These are phyloP conservation scores for Euplagia quadripunctaria DNA, from an alignment of 2,888 invertebrate genomes.

Conservation along the genomic window DNA sequence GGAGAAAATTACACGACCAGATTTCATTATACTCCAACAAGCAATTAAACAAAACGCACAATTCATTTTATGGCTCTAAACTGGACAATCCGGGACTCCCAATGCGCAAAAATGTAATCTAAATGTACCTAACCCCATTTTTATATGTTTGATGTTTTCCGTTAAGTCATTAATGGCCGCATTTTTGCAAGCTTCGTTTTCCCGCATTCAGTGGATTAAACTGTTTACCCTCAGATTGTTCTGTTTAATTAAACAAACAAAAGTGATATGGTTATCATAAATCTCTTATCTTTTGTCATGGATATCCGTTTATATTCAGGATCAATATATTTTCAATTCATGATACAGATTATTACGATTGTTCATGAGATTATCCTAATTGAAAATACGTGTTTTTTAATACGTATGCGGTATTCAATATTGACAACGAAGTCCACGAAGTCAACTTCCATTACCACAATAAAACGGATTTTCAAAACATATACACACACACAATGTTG, in stretches of 20 bases:
- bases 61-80: conserved; percentile 49
- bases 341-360: background rate
- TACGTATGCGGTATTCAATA: background rate
- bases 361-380: background rate
- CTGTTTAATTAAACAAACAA: conserved; percentile 24
- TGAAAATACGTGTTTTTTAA: background rate
- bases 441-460: background rate
- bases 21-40: conserved; percentile 51
- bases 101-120: conserved; percentile 29
- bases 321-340: conserved; percentile 11
- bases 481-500: background rate
- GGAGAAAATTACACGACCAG: conserved; percentile 31
- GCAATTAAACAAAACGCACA: conserved; percentile 62
- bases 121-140: too few relatives aligned
- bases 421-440: background rate
- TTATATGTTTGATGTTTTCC: conserved; percentile 30
- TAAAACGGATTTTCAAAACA: background rate
- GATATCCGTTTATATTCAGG: background rate
- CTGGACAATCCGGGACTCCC: conserved; percentile 32
- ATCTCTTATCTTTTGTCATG: conserved; percentile 25
- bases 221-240: conserved; percentile 31
- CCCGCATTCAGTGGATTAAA: conserved; percentile 31
- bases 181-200: conserved; percentile 43
- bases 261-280: conserved; percentile 19
- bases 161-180: conserved; percentile 41